Conservation (phyloP, 1,140 invertebrate genomes). For the Papilio glaucus region DNA sequence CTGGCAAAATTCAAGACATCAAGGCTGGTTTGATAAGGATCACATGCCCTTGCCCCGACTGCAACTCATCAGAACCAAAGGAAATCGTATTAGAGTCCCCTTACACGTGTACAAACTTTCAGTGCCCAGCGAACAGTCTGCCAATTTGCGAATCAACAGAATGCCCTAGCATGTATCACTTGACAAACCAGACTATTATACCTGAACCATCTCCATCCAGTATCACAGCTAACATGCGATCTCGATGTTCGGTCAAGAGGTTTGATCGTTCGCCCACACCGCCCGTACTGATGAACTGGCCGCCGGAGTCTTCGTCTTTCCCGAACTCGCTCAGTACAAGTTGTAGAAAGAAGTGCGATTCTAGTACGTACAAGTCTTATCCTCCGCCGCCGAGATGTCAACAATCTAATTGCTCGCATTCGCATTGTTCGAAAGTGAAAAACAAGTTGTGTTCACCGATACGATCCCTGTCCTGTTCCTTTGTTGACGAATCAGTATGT, state of each 20-base stretch:
- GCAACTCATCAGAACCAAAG: conserved; percentile 48
- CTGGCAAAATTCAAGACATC: conserved; percentile 67
- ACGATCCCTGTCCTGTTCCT: background rate
- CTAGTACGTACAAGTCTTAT: conserved; percentile 15
- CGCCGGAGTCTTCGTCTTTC: conserved; percentile 26
- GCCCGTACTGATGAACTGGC: conserved; percentile 20
- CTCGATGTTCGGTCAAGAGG: conserved; percentile 27
- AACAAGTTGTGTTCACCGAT: conserved; percentile 31
- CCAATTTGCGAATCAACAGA: conserved; percentile 46
- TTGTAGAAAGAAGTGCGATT: conserved; percentile 10
- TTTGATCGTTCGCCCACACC: conserved; percentile 7
- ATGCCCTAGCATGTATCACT: conserved; percentile 46
- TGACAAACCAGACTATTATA: conserved; percentile 17
- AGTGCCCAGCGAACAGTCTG: conserved; percentile 50
- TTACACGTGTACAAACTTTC: conserved; percentile 47
- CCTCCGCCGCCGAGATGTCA: background rate
- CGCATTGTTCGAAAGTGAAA: conserved; percentile 19
- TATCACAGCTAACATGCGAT: conserved; percentile 23
- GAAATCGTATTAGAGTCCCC: conserved; percentile 46
- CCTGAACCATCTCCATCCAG: conserved; percentile 20
- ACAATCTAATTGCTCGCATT: conserved; percentile 1
- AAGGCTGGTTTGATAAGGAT: conserved; percentile 60
- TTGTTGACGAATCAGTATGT: conserved; percentile 4
- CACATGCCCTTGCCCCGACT: conserved; percentile 67
- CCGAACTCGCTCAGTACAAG: conserved; percentile 5